Conservation (phyloP, 2,797 vertebrate genomes). For the Agapornis canus region DNA sequence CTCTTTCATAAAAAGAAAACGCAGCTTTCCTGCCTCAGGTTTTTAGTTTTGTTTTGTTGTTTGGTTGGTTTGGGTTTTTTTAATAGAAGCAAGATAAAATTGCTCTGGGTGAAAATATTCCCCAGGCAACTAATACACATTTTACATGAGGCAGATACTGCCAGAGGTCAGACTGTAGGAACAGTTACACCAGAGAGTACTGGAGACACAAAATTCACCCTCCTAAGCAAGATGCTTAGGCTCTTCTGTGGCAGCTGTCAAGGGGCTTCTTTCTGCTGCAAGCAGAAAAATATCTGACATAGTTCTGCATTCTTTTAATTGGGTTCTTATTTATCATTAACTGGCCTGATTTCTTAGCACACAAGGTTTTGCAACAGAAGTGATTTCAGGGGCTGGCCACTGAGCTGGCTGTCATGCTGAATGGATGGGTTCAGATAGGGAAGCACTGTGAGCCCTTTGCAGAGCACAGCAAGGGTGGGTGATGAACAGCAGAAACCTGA, state of each 20-base stretch:
- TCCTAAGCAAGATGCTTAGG: not conserved
- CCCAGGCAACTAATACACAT: not conserved
- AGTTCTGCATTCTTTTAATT: not conserved
- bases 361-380: not conserved
- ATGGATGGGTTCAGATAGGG: not conserved
- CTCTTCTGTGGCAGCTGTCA: not conserved
- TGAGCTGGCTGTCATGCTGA: not conserved
- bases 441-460: not conserved
- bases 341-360: not conserved
- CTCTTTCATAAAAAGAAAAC: not conserved
- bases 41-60: not conserved
- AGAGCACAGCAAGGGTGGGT: accelerated
- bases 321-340: not conserved
- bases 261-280: not conserved
- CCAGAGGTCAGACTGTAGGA: not conserved
- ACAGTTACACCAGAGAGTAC: not conserved
- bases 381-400: not conserved
- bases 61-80: not conserved
- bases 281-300: not conserved
- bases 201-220: not conserved
- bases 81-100: not conserved
- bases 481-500: not conserved
- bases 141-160: not conserved
- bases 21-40: not conserved
- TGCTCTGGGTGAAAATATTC: not conserved